These are phyloP conservation scores for Drosophila serrata DNA, from an alignment of 1,140 invertebrate genomes.

Conservation along the genomic window DNA sequence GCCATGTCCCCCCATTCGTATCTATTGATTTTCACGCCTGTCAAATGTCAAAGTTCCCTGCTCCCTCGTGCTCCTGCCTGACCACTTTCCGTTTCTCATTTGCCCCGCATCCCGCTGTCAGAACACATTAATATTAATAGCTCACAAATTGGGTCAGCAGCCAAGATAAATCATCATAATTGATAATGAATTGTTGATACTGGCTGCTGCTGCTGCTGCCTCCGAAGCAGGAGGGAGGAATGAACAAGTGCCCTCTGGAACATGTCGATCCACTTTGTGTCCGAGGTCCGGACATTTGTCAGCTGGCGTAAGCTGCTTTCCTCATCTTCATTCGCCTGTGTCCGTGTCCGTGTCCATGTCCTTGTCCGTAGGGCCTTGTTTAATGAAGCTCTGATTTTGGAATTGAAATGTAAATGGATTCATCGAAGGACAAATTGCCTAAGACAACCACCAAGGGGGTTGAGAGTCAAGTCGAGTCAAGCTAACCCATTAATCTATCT, in stretches of 20 bases:
- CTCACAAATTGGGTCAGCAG: conserved; percentile 78
- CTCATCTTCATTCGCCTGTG: not conserved
- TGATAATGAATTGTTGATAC: conserved; percentile 80
- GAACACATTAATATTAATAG: conserved; percentile 77
- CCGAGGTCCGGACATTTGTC: conserved; percentile 34
- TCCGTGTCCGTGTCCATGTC: conserved; percentile 3
- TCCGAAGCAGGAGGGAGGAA: not conserved
- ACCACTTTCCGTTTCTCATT: conserved; percentile 13
- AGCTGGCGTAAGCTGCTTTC: conserved; percentile 20
- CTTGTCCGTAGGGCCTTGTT: conserved; percentile 20
- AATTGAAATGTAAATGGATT: conserved; percentile 45
- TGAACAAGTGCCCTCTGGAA: conserved; percentile 15
- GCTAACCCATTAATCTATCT: not conserved
- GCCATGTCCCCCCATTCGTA: not conserved
- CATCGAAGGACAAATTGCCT: conserved; percentile 7
- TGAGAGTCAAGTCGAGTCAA: conserved; percentile 8
- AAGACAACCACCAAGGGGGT: conserved; percentile 5
- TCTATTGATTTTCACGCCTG: conserved; percentile 50
- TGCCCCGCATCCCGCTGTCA: conserved; percentile 15
- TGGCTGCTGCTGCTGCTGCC: conserved; percentile 20
- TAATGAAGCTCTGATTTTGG: conserved; percentile 42
- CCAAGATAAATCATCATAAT: conserved; percentile 82
- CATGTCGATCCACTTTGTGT: conserved; percentile 32
- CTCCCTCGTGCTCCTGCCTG: conserved; percentile 13
- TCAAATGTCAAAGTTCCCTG: conserved; percentile 47